Base-by-base conservation (phyloP, 2,888 invertebrate genomes). In the Lordiphosa fenestrarum region DNA sequence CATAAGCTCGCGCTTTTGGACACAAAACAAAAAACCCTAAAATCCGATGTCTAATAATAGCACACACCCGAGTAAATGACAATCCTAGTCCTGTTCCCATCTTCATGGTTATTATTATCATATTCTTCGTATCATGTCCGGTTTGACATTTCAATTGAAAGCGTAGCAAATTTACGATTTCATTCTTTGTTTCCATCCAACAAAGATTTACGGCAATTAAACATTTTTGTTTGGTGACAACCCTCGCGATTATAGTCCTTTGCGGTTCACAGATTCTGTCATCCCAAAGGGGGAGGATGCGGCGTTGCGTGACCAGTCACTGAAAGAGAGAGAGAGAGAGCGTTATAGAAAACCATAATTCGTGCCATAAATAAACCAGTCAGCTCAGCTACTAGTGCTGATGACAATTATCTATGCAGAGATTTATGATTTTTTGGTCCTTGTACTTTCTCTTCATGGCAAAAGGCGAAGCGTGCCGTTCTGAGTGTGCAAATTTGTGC, bases 161-260 rank as follows among this genome's bases (percentile, higher is more conserved):
- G 70, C 75, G 67, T 82, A 66, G 71, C 72, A 60, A 85, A 82
- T 82, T 46, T 50, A 23, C 49, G 40, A 40, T 44, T 56, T 71
- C 63, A 66, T 71, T 75, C 75, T 78, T 83, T 87, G 78, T 87
- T 87, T 86, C 84, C 75, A 86, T 84, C 83, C 86, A 87, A 87
- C 87, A 87, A 80, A 87, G 84, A 86, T 88, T 89, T 87, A 89
- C 89, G 89, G 88, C 89, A 89, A 89, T 89, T 89, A 89, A 88
- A 81, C 88, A 86, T 80, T 77, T 76, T 36, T 63, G 42, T 58
- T 51, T 73, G 74, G 77, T 74, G 71, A 76, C 76, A 83, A 74
- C 73, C 84, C 78, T 83, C 88, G 87, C 81, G 73, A 88, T 89
- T 86, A 87, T 78, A 69, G 70, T 67, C 66, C 72, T 80, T 76